Evolutionary conservation across 2,113 vertebrate species (phyloP), one percentile per base, ranked within the genome.

Genomic region (Xiphophorus couchianus): DNA sequence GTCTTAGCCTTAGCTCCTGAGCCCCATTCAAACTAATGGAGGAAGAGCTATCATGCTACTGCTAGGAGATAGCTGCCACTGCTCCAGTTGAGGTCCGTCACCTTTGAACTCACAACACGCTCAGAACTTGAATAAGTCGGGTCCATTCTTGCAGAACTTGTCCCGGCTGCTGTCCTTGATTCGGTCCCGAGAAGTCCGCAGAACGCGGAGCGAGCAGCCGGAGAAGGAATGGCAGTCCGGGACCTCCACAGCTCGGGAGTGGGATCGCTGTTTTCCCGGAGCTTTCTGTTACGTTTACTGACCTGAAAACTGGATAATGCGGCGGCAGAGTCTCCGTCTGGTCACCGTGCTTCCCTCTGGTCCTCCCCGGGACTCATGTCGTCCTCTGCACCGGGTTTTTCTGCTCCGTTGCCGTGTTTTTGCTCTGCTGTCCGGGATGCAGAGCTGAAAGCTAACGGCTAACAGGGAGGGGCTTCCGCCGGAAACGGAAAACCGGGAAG

Each of bases 401-500:
- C 67, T 66, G 11, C 73, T 63, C 54, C 27, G 70, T 61, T 73
- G 66, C 22, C 44, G 69, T 67, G 70, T 62, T 70, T 33, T 66
- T 68, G 29, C 81, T 77, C 66, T 65, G 64, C 69, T 62, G 86
- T 87, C 82, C 77, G 44, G 35, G 83, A 54, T 69, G 5, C 30
- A 3, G 30, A 66, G 86, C 87, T 89, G 86, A 81, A 66, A 66
- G 86, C 87, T 90, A 88, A 81, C 66, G 13, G 82, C 80, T 88
- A 90, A 83, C 85, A 85, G 90, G 90, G 87, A 86, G 87, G 89
- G 86, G 90, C 90, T 89, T 90, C 90, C 91, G 86, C 75, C 12
- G 89, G 89, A 90, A 85, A 82, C 72, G 76, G 91, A 84, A 87
- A 14, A 11, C 7, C 3, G 6, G 2, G 2, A 12, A 0, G 64